Conservation (phyloP, 2,113 vertebrate genomes). For the Centropristis striata region DNA sequence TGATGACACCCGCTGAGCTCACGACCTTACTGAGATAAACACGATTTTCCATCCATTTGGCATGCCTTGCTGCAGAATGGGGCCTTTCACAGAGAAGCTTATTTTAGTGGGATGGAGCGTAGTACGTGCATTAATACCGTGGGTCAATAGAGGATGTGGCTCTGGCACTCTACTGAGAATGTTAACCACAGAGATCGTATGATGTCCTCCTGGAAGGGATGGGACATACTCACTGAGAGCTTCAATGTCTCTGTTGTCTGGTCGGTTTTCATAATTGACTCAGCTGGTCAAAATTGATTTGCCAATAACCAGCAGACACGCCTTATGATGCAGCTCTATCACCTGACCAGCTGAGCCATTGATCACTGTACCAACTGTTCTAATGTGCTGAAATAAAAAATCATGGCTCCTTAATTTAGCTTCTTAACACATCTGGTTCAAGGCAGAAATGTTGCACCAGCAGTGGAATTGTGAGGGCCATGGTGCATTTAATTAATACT, state of each 20-base stretch:
- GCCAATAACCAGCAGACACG: not conserved
- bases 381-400: not conserved
- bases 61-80: conserved; percentile 34
- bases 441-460: too few relatives aligned
- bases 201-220: conserved; percentile 10
- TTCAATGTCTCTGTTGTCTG: conserved; percentile 13
- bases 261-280: not conserved
- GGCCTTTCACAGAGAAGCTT: conserved; percentile 31
- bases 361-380: not conserved
- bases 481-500: conserved; percentile 92
- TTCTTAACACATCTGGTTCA: too few relatives aligned
- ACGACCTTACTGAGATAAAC: conserved; percentile 30
- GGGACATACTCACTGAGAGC: not conserved
- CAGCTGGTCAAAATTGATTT: conserved; percentile 31
- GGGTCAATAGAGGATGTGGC: conserved; percentile 21
- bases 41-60: conserved; percentile 65
- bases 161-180: conserved; percentile 18
- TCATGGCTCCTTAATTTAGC: too few relatives aligned
- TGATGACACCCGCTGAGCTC: conserved; percentile 61
- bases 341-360: not conserved
- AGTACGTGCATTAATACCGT: not conserved
- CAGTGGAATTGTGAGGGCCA: too few relatives aligned
- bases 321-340: not conserved
- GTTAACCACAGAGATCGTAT: conserved; percentile 52
- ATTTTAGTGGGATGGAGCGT: not conserved